phyloP scores from a whole-genome alignment of 2,888 invertebrate genomes.

The Scaptomyza cyrtandrae region DNA sequence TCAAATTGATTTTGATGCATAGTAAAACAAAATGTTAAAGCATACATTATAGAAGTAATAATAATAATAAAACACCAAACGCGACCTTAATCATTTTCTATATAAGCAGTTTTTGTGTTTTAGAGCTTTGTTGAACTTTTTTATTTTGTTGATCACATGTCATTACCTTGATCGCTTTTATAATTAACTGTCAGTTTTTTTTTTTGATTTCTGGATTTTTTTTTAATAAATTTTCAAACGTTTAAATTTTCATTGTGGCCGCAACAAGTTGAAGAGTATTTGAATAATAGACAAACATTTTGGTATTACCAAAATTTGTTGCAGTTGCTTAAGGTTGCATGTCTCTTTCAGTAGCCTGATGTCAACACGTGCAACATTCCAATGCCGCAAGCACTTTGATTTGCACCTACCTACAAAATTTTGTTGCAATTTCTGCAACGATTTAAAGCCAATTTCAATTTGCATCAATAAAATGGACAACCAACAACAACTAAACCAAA shows the following conservation, averaged over 20 bases:
- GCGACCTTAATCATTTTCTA: slow-evolving; percentile 64
- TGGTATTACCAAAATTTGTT: slow-evolving; percentile 8
- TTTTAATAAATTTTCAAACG: slow-evolving; percentile 15
- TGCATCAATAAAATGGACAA: slow-evolving; percentile 63
- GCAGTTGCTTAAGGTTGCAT: slow-evolving; percentile 11
- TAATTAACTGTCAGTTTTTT: slow-evolving; percentile 63
- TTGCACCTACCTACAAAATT: slow-evolving; percentile 44
- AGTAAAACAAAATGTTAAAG: slow-evolving; percentile 4
- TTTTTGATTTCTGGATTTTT: slow-evolving; percentile 24
- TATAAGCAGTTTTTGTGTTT: slow-evolving; percentile 44
- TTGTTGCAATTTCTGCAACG: slow-evolving; percentile 13
- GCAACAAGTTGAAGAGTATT: slow-evolving; percentile 1
- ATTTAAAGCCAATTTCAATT: slow-evolving; percentile 61
- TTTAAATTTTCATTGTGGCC: slow-evolving; percentile 1
- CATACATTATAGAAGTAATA: slow-evolving; percentile 3
- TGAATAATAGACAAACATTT: slow-evolving; percentile 2
- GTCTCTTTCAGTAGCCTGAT: slow-evolving; percentile 2
- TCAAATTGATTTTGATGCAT: slow-evolving; percentile 21
- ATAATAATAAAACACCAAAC: slow-evolving; percentile 17
- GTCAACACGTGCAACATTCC: slow-evolving; percentile 33
- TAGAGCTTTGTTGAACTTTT: slow-evolving; percentile 9
- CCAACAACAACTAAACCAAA: slow-evolving; percentile 36
- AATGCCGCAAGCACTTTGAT: slow-evolving; percentile 10
- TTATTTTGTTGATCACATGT: slow-evolving; percentile 47
- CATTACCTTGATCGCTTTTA: slow-evolving; percentile 72